Base-by-base conservation (phyloP, 2,797 vertebrate genomes). In the Lepus townsendii region DNA sequence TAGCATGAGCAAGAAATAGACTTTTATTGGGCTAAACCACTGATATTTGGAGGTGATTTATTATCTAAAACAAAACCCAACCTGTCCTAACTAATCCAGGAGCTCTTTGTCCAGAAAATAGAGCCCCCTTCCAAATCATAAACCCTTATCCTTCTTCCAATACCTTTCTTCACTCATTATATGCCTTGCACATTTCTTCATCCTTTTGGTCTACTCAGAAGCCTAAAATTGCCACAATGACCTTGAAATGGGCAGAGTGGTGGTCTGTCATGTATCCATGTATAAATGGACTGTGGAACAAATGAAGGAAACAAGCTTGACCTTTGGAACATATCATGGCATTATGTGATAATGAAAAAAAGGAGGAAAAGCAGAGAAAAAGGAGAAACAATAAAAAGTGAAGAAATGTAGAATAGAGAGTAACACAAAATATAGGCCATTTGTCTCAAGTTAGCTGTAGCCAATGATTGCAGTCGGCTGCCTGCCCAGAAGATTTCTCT, bases 91-190 rank as follows among this genome's bases (percentile, higher is more conserved):
- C 80, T 90, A 96, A 95, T 88, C 35, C 63, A 93, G 88, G 52
- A 86, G 35, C 62, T n/a, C 88, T 91, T 95, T 95, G n/a, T 93
- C 71, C 65, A 85, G 63, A 90, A 96, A 94, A 75, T 93, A 94
- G 47, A 26, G 76, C 22, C 60, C 50, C 84, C 69, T 92, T 82
- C 38, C 50, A 95, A 88, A 27, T 77, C 62, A 63, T 94, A 95
- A 94, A 87, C 7, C 1, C 32, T 66, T 94, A 92, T 80, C n/a
- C 20, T 85, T 96, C 94, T 91, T 73, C 91, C 83, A 82, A 66
- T 79, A 87, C 84, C 73, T 90, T 91, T 90, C 78, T 63, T 92
- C 63, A 73, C 35, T 83, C 73, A 88, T 88, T 96, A 73, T 50
- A 62, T 76, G 42, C 38, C 86, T 83, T 47, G 38, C 3, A 60